Evolutionary conservation across 2,888 invertebrate species (phyloP), one percentile per base, ranked within the genome.

Genomic region (Polydrusus pterygomalis): DNA sequence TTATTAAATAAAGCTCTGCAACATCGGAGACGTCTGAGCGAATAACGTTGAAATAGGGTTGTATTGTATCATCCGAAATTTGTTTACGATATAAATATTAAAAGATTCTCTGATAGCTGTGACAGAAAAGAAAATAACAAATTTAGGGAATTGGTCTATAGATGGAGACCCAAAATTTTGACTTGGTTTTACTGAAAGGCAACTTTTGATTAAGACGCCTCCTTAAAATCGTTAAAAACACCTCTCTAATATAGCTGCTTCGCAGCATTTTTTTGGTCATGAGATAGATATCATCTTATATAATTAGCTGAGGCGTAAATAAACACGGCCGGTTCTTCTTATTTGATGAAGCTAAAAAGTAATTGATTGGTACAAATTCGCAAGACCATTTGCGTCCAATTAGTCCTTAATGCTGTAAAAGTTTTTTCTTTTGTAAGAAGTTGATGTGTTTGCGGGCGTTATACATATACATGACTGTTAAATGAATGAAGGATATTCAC

Each of bases 1-100:
- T 77, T 77, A 77, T 77, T 77, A 68, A 76, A 76, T 76, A 72
- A 76, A 72, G 63, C 65, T 51, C 25, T 11, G 54, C 54, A 68
- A 72, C 72, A 72, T 54, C 43, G 63, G 20, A 63, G 49, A 70
- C 47, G 49, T 75, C 60, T 69, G 13, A 64, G n/a, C 13, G 40
- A 56, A 43, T 58, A 45, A 45, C n/a, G 43, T 40, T 9, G 17
- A 9, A 10, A 56, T 69, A 56, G 68, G 51, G 68, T 13, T 43
- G 0, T 69, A 58, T 45, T n/a, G 58, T 18, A 9, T 38, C 0
- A 38, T 10, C 5, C 2, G 34, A 7, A 34, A 60, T 38, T 5
- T 11, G 1, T 17, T 60, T 38, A 60, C 58, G 58, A 38, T 17
- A 38, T 15, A 15, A 15, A 30, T 2, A 34, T 34, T 34, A 7